Conservation (phyloP, 2,888 invertebrate species). For the Noctuana brunneofusca region DNA sequence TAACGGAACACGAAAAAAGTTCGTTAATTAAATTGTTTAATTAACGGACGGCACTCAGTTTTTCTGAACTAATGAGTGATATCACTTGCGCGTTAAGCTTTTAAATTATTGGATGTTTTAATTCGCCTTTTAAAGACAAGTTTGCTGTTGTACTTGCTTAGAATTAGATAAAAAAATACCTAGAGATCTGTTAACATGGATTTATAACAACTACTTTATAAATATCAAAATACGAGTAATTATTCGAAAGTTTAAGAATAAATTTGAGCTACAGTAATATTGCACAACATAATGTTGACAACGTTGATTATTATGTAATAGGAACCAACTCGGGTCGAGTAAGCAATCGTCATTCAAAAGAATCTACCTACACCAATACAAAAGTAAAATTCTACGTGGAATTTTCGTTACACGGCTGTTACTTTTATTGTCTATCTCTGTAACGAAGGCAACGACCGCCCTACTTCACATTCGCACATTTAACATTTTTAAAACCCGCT, state of each 20-base stretch:
- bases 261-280: too few species aligned
- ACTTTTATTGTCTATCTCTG: neutral
- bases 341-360: too few species aligned
- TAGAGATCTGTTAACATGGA: too few species aligned
- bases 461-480: neutral
- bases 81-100: neutral
- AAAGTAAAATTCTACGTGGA: neutral
- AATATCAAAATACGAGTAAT: too few species aligned
- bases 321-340: too few species aligned
- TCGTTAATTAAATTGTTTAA: neutral
- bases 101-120: conserved; percentile 1
- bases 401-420: neutral
- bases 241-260: too few species aligned
- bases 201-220: too few species aligned
- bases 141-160: neutral
- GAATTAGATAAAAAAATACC: neutral
- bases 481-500: neutral
- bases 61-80: conserved; percentile 1
- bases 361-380: neutral
- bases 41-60: neutral
- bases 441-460: neutral
- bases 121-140: neutral
- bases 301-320: too few species aligned
- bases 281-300: too few species aligned
- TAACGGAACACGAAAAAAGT: conserved; percentile 3